Conservation (phyloP, 2,888 invertebrate genomes). For the Temnothorax rugatulus region DNA sequence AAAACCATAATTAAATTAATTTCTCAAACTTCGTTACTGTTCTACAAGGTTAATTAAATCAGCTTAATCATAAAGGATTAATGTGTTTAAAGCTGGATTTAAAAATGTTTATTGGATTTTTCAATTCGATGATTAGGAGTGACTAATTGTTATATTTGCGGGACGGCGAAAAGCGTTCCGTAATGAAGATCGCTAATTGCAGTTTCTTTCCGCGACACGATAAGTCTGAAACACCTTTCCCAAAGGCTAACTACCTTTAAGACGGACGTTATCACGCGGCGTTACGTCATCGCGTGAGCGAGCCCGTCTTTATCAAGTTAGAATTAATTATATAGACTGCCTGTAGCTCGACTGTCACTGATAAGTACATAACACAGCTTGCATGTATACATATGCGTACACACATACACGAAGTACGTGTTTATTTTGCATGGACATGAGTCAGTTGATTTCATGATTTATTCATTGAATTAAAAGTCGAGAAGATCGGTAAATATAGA, state of each 20-base stretch:
- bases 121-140: not conserved
- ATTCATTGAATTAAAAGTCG: constrained; percentile 25
- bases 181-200: constrained; percentile 12
- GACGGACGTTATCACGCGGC: constrained; percentile 1
- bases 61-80: not conserved
- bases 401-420: not conserved
- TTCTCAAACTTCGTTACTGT: not conserved
- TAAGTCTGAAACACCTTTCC: not conserved
- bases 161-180: not conserved
- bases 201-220: constrained; percentile 8
- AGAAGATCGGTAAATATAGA: not conserved
- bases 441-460: constrained; percentile 23
- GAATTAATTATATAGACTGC: constrained; percentile 25
- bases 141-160: not conserved
- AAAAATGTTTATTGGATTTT: not conserved
- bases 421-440: constrained; percentile 28
- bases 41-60: not conserved
- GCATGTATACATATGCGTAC: not conserved
- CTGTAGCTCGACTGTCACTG: constrained; percentile 17
- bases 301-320: constrained; percentile 27
- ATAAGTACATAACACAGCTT: constrained; percentile 10
- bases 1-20: not conserved
- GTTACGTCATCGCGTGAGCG: constrained; percentile 36
- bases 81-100: not conserved
- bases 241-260: constrained; percentile 48